These are phyloP conservation scores for Epirrita christyi DNA, from an alignment of 2,888 invertebrate species.

Conservation along the genomic window DNA sequence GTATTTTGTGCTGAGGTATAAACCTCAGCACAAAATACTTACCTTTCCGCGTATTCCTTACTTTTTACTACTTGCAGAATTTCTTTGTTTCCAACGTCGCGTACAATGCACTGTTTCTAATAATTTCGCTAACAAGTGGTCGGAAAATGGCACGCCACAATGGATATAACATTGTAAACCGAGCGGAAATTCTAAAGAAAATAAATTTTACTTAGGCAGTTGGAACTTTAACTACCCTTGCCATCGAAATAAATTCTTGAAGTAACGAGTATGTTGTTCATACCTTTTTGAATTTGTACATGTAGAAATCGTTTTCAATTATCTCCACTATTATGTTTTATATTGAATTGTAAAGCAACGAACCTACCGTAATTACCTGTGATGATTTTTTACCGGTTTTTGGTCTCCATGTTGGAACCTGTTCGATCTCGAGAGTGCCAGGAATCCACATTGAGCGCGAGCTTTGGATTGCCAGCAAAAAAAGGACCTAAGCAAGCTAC, in stretches of 20 bases:
- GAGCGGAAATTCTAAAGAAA: slow-evolving; percentile 53
- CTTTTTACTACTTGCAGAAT: slow-evolving; percentile 67
- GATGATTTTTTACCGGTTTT: slow-evolving; percentile 80
- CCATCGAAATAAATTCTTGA: slow-evolving; percentile 28
- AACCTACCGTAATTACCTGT: slow-evolving; percentile 75
- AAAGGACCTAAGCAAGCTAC: slow-evolving; percentile 66
- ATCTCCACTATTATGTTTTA: slow-evolving; percentile 53
- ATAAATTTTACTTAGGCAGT: slow-evolving; percentile 45
- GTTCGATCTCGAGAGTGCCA: slow-evolving; percentile 73
- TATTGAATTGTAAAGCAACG: slow-evolving; percentile 66
- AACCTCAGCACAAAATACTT: slow-evolving; percentile 50
- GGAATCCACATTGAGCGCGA: slow-evolving; percentile 70
- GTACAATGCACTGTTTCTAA: slow-evolving; percentile 73
- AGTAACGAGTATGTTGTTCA: slow-evolving; percentile 18
- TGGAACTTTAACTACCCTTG: slow-evolving; percentile 35
- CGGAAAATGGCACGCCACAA: slow-evolving; percentile 60
- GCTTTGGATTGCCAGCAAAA: slow-evolving; percentile 65
- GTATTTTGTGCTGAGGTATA: slow-evolving; percentile 29
- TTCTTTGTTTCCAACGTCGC: slow-evolving; percentile 71
- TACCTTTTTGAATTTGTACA: slow-evolving; percentile 8
- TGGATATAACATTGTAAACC: slow-evolving; percentile 59
- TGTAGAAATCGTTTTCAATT: slow-evolving; percentile 45
- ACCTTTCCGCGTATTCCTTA: slow-evolving; percentile 62
- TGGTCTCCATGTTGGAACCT: slow-evolving; percentile 74
- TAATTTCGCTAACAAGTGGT: slow-evolving; percentile 71